Percentiles rank a stretch among this genome's conserved stretches.
These are phyloP conservation scores for Caenorhabditis panamensis DNA, from an alignment of 2,888 invertebrate species.

Conservation along the genomic window DNA sequence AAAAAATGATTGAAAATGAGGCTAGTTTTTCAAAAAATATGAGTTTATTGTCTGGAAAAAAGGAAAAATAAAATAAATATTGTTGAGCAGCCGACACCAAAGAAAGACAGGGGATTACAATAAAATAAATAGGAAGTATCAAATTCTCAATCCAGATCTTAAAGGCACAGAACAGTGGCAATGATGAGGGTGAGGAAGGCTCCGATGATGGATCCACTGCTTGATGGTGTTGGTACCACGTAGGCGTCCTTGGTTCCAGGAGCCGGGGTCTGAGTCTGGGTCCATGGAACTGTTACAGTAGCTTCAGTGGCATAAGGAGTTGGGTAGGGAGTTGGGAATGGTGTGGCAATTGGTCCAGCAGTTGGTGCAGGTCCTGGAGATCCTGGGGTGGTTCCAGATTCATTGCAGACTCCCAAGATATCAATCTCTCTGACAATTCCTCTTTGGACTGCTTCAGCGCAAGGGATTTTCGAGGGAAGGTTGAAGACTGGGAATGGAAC, in stretches of 20 bases:
- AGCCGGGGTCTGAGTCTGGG: background rate
- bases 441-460: constrained; percentile 11
- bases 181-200: constrained; percentile 27
- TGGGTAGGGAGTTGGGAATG: background rate
- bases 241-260: constrained; percentile 19
- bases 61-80: background rate
- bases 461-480: constrained; percentile 8
- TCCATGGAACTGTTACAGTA: too few relatives aligned
- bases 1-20: constrained; percentile 2
- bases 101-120: background rate
- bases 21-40: background rate
- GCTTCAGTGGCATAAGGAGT: too few relatives aligned
- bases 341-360: background rate
- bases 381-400: background rate
- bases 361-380: background rate
- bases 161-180: constrained; percentile 37
- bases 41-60: background rate
- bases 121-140: background rate
- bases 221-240: background rate
- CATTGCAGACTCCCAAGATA: constrained; percentile 13
- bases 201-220: background rate
- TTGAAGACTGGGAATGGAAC: constrained; percentile 3
- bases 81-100: constrained; percentile 7
- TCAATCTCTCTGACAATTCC: constrained; percentile 17
- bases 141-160: constrained; percentile 1